These are phyloP conservation scores for Clarias gariepinus DNA, from an alignment of 2,113 vertebrate species.

Conservation along the genomic window DNA sequence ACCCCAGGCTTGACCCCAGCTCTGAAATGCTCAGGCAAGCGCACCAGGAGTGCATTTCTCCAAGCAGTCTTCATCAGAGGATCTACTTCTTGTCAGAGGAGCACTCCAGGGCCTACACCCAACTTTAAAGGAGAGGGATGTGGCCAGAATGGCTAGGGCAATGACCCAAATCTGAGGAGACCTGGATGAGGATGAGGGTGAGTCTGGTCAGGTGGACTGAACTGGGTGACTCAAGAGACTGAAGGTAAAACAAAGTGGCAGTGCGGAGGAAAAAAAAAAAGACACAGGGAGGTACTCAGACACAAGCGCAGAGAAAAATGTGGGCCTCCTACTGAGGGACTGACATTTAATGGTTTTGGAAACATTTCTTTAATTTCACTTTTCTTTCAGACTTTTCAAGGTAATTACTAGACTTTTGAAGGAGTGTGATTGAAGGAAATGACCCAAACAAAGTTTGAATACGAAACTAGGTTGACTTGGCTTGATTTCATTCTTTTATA, in stretches of 20 bases:
- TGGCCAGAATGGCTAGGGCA: conserved; percentile 55
- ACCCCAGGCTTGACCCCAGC: conserved; percentile 62
- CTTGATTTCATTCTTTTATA: neutral
- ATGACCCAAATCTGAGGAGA: conserved; percentile 74
- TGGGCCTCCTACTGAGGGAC: conserved; percentile 18
- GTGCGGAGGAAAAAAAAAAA: conserved; percentile 31
- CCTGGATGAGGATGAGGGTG: conserved; percentile 63
- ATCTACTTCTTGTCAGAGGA: conserved; percentile 56
- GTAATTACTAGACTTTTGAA: conserved; percentile 1
- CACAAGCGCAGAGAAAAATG: neutral
- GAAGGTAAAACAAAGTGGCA: conserved; percentile 38
- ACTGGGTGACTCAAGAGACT: conserved; percentile 27
- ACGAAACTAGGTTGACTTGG: neutral
- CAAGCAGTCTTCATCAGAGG: conserved; percentile 66
- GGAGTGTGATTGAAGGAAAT: neutral
- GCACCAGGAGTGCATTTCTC: conserved; percentile 58
- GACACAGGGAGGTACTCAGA: conserved; percentile 30
- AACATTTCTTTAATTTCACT: conserved; percentile 11
- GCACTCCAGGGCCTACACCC: conserved; percentile 49
- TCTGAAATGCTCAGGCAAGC: conserved; percentile 71
- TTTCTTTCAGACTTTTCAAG: conserved; percentile 8
- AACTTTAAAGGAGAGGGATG: conserved; percentile 56
- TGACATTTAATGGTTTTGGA: conserved; percentile 29
- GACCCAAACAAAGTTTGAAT: neutral
- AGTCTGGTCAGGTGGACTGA: conserved; percentile 69